Evolutionary conservation across 2,113 vertebrate species (phyloP), one percentile per base, ranked within the genome.

Genomic region (Mustela lutreola): DNA sequence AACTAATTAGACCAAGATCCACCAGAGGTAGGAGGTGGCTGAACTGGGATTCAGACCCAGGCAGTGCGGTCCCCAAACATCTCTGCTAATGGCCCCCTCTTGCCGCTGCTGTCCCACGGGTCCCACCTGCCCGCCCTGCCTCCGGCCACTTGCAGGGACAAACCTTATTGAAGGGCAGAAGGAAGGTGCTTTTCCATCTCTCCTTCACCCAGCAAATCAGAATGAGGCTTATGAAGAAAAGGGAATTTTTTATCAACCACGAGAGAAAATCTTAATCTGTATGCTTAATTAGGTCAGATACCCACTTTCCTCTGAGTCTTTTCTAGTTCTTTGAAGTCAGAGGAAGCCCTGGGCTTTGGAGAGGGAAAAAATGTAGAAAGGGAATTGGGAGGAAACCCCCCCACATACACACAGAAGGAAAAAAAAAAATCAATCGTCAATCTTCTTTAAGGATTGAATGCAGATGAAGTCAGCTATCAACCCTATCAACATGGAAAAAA

Each of bases 241-340:
- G 79, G 88, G 93, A 97, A 97, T 92, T 95, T 98, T 97, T 97
- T 95, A 98, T 95, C 86, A 98, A 89, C 90, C 85, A 60, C 78
- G 48, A 96, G 71, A 81, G 88, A 96, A 90, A 98, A 97, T 96
- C 96, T 97, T 86, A 94, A 97, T 97, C 95, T 83, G 36, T 87
- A n/a, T 89, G 50, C 94, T 94, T 98, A 98, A 98, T 98, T 98
- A 97, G 98, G 97, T 98, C 97, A 97, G 97, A 97, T 94, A 93
- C 58, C 36, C 93, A 89, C 97, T 98, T 98, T 95, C 97, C 96
- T 98, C 73, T 60, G 95, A 96, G 95, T 84, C 93, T 96, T 89
- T 94, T 91, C 94, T 96, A 42, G 22, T 89, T 94, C 94, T 98
- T 97, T 98, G 97, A 98, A 98, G 97, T 98, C 81, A 96, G 89